Conservation (phyloP, 1,140 invertebrate species). For the Lerema accius region DNA sequence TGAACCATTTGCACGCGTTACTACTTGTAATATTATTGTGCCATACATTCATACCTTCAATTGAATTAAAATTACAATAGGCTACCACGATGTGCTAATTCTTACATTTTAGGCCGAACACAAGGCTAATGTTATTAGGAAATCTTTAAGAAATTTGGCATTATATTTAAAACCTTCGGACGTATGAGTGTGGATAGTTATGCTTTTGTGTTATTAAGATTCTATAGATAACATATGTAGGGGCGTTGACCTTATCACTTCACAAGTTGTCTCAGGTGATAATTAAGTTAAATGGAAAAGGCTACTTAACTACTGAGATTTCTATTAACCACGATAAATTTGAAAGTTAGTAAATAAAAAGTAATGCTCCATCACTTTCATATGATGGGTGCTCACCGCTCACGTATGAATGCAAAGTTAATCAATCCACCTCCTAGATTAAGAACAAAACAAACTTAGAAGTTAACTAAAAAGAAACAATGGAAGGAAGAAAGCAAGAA, state of each 20-base stretch:
- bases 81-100: constrained; percentile 10
- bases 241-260: not conserved
- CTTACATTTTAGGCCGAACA: not conserved
- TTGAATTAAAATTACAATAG: constrained; percentile 13
- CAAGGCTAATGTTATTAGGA: constrained; percentile 1
- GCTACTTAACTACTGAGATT: not conserved
- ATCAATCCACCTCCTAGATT: no score
- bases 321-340: not conserved
- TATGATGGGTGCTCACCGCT: not conserved
- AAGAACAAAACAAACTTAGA: no score
- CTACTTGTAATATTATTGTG: not conserved
- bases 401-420: no score
- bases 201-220: no score
- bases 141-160: not conserved
- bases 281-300: not conserved
- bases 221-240: not conserved
- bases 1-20: no score
- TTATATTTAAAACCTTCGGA: no score
- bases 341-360: not conserved
- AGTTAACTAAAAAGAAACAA: no score
- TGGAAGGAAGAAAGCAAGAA: no score
- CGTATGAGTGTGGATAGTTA: no score
- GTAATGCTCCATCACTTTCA: not conserved
- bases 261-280: not conserved
- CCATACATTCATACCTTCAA: constrained; percentile 3